Conservation (phyloP, 64 coral and sea anemone species). For the Dendronephthya gigantea region DNA sequence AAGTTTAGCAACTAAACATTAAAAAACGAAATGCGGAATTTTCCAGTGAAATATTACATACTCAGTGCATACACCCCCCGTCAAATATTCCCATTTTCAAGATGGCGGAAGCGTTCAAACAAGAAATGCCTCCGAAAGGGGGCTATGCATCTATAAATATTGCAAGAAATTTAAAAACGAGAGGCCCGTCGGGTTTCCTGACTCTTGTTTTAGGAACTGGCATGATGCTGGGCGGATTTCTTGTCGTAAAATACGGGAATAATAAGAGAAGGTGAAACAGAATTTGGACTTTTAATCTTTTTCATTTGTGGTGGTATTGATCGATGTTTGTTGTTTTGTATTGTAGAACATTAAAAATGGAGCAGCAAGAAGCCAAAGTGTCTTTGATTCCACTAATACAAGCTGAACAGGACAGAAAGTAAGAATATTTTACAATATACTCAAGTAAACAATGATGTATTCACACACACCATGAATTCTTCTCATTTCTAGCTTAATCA, state of each 20-base stretch:
- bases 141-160: slow-evolving; percentile 82
- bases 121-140: slow-evolving; percentile 87
- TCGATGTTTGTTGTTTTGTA: background rate
- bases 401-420: slow-evolving; percentile 95
- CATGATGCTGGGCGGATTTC: slow-evolving; percentile 78
- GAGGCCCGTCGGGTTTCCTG: slow-evolving; percentile 69
- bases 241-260: slow-evolving; percentile 78
- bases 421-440: background rate
- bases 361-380: slow-evolving; percentile 78
- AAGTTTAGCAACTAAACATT: too few relatives aligned
- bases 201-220: slow-evolving; percentile 66
- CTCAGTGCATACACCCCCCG: background rate
- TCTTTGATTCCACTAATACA: slow-evolving; percentile 78
- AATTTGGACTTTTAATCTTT: background rate
- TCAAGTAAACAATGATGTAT: background rate
- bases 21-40: too few relatives aligned
- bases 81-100: slow-evolving; percentile 19
- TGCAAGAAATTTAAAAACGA: slow-evolving; percentile 63
- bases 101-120: slow-evolving; percentile 63
- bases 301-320: background rate
- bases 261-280: background rate
- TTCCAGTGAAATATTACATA: too few relatives aligned
- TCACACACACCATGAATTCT: background rate
- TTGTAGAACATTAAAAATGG: slow-evolving; percentile 76
- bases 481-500: slow-evolving; percentile 43